phyloP scores from a whole-genome alignment of 2,113 vertebrate species.

The Pomatostomus ruficeps region DNA sequence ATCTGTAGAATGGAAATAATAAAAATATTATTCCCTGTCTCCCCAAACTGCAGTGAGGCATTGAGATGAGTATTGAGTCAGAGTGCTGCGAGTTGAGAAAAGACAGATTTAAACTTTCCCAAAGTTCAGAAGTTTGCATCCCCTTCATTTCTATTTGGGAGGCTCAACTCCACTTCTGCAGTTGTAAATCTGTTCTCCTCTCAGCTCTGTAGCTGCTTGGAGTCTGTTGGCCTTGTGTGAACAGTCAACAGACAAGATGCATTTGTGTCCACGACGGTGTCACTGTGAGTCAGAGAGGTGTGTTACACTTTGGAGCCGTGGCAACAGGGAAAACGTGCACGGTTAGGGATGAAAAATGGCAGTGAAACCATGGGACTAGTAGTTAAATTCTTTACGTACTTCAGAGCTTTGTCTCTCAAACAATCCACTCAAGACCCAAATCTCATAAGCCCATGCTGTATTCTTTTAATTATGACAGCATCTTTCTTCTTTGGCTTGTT shows the following conservation, averaged over 20 bases:
- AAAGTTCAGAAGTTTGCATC: conserved; percentile 55
- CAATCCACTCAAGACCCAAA: background rate
- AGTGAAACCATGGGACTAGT: background rate
- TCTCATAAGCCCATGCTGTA: background rate
- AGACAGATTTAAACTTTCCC: conserved; percentile 53
- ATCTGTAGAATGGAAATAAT: conserved; percentile 54
- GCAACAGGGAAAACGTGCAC: background rate
- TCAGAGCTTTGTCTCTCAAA: background rate
- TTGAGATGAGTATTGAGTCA: conserved; percentile 38
- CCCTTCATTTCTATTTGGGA: conserved; percentile 25
- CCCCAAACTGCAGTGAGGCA: conserved; percentile 24
- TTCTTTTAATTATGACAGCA: background rate
- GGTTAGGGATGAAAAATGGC: background rate
- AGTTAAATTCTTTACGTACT: conserved; percentile 21
- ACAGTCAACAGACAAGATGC: background rate
- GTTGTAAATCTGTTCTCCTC: background rate
- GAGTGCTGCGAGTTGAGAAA: conserved; percentile 40
- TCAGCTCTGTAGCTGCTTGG: background rate
- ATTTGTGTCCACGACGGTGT: background rate
- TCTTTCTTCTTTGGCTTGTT: background rate
- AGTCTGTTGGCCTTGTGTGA: background rate
- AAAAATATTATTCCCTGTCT: conserved; percentile 64
- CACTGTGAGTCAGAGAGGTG: background rate
- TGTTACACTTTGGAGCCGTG: background rate
- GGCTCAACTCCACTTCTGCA: background rate